Base-by-base conservation (phyloP, 2,797 vertebrate species). In the Sebastes aleutianus region DNA sequence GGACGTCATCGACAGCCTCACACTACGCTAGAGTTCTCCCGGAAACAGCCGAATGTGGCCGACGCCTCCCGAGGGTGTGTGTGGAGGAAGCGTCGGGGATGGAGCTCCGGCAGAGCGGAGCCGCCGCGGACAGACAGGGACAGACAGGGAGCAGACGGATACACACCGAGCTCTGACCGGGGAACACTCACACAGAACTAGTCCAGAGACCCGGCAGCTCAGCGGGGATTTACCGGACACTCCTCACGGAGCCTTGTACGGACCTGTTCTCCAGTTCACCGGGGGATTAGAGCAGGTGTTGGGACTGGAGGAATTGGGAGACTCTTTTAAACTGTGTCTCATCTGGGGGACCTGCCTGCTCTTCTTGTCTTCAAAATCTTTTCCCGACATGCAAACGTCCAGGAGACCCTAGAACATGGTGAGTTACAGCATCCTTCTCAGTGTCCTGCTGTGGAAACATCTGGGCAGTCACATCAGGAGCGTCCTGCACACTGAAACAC, bases 11-110 rank as follows among this genome's bases (percentile, higher is more conserved):
- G 61, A n/a, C 34, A 56, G 57, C 58, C n/a, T 14, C 9, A 58
- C 27, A 8, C 32, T 9, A 20, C n/a, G 1, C 16, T 24, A 1
- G 11, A n/a, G 24, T 54, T 13, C 13, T 71, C 71, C 82, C 87
- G 89, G 84, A 85, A 79, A 87, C n/a, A 65, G 36, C 53, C 88
- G 89, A 84, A 18, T 3, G 4, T 8, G 12, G 14, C 77, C 85
- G 85, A 86, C 14, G 3, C 27, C 13, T 70, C 32, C 72, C 83
- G 86, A 87, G 18, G 29, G 4, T 24, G 47, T 65, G 9, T 31
- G 6, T 12, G 26, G 72, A 62, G 34, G 11, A 50, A 65, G 69
- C 70, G 70, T 11, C 31, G 54, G 39, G 24, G 78, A 76, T 76
- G 78, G 24, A 69, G 69, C 56, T 70, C 47, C 32, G 47, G 78